Evolutionary conservation across 2,113 vertebrate genomes (phyloP).

Genomic region (Anthoscopus minutus): DNA sequence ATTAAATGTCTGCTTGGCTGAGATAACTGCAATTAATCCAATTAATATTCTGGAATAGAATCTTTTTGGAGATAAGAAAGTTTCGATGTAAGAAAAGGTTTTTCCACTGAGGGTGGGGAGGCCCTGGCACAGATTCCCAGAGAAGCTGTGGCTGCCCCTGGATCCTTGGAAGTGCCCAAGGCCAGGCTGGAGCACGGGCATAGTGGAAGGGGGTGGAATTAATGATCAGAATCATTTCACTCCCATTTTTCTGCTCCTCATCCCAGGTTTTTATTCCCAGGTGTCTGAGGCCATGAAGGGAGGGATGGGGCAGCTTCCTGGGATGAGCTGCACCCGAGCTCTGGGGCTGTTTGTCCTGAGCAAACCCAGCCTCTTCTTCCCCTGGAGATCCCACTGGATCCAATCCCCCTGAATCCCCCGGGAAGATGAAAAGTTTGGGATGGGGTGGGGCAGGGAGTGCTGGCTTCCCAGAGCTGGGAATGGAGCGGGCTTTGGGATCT

Average conservation of each 20-base stretch:
- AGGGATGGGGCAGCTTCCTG: background rate
- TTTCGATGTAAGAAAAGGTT: background rate
- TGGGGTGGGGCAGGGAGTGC: background rate
- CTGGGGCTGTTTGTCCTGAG: background rate
- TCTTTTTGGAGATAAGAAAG: background rate
- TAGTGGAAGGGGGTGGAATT: background rate
- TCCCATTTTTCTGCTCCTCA: accelerated
- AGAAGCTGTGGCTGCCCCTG: background rate
- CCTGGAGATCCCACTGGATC: background rate
- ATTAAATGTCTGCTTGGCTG: background rate
- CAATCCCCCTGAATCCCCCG: accelerated
- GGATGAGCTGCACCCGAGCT: background rate
- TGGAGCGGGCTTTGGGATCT: background rate
- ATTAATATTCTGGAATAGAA: background rate
- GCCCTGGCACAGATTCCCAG: background rate
- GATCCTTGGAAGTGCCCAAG: background rate
- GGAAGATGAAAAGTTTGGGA: background rate
- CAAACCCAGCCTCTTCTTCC: background rate
- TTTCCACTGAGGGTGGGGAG: background rate
- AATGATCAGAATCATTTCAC: background rate
- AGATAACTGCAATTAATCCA: background rate
- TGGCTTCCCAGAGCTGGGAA: accelerated
- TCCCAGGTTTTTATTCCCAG: background rate
- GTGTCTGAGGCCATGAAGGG: background rate
- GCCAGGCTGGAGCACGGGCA: background rate